These are phyloP conservation scores for Paradisaea rubra DNA, from an alignment of 2,113 vertebrate genomes.

Conservation along the genomic window DNA sequence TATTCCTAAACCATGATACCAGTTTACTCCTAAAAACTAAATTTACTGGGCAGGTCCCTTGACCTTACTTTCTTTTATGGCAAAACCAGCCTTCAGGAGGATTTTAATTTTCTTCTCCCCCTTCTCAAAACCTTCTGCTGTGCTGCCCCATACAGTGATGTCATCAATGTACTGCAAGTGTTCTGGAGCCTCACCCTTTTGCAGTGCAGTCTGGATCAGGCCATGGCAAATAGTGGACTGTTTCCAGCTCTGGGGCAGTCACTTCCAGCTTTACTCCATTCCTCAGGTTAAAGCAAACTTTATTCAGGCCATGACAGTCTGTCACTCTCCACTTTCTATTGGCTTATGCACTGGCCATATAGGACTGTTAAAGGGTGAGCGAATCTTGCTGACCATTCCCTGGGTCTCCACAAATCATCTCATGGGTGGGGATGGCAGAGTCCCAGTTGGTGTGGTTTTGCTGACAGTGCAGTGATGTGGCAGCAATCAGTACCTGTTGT, in stretches of 20 bases:
- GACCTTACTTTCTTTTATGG: too few relatives aligned
- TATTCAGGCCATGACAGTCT: neutral
- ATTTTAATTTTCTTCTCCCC: neutral
- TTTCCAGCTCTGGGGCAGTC: neutral
- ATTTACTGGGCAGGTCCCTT: neutral
- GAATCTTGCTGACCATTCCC: neutral
- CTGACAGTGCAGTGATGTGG: too few relatives aligned
- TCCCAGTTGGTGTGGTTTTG: neutral
- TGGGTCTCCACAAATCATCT: neutral
- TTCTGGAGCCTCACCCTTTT: neutral
- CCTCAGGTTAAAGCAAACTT: neutral
- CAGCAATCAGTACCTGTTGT: neutral
- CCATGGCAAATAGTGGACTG: neutral
- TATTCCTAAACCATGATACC: neutral
- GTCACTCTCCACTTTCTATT: neutral
- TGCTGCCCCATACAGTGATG: rapidly evolving
- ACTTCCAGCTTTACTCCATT: neutral
- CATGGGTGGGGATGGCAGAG: neutral
- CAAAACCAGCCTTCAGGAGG: neutral
- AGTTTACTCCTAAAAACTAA: neutral
- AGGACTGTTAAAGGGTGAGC: neutral
- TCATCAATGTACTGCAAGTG: neutral
- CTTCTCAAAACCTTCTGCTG: neutral
- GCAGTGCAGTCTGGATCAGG: neutral
- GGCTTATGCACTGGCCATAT: neutral